Percentiles rank a stretch among this genome's conserved stretches.
phyloP scores from a whole-genome alignment of 1,140 invertebrate genomes.

The Drosophila yakuba region DNA sequence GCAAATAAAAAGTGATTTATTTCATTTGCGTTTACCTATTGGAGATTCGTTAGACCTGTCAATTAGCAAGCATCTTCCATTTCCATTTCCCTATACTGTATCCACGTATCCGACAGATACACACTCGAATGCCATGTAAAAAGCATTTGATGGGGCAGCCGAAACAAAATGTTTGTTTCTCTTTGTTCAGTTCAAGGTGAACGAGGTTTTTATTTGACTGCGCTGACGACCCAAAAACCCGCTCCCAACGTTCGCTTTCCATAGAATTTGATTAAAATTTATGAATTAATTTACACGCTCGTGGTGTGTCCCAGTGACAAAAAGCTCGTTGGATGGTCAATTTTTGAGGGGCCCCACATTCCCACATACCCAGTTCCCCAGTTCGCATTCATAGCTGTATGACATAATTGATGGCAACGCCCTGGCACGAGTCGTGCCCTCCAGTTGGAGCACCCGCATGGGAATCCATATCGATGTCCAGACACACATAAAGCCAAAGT shows the following conservation, averaged over 20 bases:
- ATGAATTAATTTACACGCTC: conserved; percentile 57
- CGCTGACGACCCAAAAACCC: conserved; percentile 38
- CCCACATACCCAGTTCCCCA: not conserved
- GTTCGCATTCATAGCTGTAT: conserved; percentile 39
- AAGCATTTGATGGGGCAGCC: conserved; percentile 17
- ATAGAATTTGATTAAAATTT: conserved; percentile 68
- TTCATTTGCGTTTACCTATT: conserved; percentile 29
- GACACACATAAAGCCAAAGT: conserved; percentile 24
- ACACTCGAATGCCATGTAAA: conserved; percentile 1
- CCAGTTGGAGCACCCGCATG: conserved; percentile 20
- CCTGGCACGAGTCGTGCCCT: conserved; percentile 43
- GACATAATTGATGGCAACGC: conserved; percentile 63
- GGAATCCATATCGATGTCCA: conserved; percentile 8
- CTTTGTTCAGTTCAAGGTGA: conserved; percentile 56
- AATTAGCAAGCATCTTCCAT: conserved; percentile 39
- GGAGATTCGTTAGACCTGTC: conserved; percentile 17
- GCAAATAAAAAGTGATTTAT: conserved; percentile 55
- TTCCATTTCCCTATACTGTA: conserved; percentile 3
- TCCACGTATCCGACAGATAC: conserved; percentile 16
- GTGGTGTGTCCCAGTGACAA: conserved; percentile 31
- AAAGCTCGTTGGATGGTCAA: conserved; percentile 27
- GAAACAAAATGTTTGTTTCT: conserved; percentile 30
- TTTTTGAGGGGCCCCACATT: conserved; percentile 27
- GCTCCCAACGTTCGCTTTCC: conserved; percentile 37
- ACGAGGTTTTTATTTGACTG: conserved; percentile 16